Evolutionary conservation across 92 coral and sea anemone genomes (phyloP).

Genomic region (Porites divaricata): DNA sequence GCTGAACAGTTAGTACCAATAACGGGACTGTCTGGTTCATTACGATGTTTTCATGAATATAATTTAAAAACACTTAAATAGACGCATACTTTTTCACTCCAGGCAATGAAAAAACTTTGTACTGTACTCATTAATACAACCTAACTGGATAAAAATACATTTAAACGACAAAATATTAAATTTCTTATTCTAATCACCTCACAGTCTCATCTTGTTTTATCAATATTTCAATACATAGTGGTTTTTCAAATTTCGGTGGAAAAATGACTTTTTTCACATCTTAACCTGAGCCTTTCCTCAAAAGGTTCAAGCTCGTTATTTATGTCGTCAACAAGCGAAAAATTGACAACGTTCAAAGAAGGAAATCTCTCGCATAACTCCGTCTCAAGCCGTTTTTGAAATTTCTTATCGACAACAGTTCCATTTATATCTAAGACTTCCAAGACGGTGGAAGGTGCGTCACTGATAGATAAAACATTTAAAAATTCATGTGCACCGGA

Average conservation of each 20-base stretch:
- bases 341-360: constrained; percentile 59
- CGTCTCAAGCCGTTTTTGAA: constrained; percentile 32
- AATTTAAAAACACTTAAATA: too few species aligned
- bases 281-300: constrained; percentile 1
- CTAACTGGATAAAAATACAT: background rate
- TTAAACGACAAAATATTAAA: background rate
- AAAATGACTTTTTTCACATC: background rate
- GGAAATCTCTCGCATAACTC: constrained; percentile 48
- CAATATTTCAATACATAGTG: constrained; percentile 2
- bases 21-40: too few species aligned
- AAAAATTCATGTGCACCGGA: constrained; percentile 78
- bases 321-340: constrained; percentile 55
- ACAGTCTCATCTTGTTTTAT: background rate
- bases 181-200: background rate
- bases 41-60: too few species aligned
- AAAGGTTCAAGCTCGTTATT: constrained; percentile 9
- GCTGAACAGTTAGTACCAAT: too few species aligned
- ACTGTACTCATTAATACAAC: background rate
- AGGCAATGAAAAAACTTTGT: too few species aligned
- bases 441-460: constrained; percentile 39
- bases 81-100: too few species aligned
- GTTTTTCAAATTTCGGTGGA: background rate
- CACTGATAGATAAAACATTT: constrained; percentile 28
- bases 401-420: constrained; percentile 70
- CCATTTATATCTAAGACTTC: constrained; percentile 81